These are phyloP conservation scores for Andrena minutula DNA, from an alignment of 2,888 invertebrate species.

Conservation along the genomic window DNA sequence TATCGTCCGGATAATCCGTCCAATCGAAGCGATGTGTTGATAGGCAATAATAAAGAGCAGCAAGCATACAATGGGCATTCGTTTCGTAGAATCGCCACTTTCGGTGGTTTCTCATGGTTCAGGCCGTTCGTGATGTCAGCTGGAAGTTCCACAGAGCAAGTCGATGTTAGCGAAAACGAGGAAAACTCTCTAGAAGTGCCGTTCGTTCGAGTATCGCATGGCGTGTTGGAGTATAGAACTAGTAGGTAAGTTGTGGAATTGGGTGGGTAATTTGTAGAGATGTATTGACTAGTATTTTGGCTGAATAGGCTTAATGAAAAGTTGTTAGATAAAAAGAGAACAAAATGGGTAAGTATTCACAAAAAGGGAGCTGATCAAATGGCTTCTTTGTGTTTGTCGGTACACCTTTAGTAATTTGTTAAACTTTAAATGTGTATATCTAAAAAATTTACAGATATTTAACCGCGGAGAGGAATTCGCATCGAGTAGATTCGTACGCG, in stretches of 20 bases:
- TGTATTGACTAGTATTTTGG: no score
- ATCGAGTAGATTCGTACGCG: conserved; percentile 81
- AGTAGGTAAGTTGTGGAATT: conserved; percentile 76
- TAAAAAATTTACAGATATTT: conserved; percentile 73
- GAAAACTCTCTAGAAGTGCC: conserved; percentile 78
- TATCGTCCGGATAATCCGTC: conserved; percentile 80
- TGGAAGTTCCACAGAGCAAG: conserved; percentile 73
- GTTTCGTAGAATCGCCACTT: conserved; percentile 81
- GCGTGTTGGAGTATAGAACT: conserved; percentile 82
- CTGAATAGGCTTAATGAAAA: no score
- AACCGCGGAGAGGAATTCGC: conserved; percentile 78
- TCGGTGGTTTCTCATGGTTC: conserved; percentile 82
- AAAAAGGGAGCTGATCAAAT: no score
- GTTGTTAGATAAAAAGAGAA: no score
- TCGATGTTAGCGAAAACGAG: conserved; percentile 72
- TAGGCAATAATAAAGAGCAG: conserved; percentile 72
- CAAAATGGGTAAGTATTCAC: no score
- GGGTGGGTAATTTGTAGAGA: no score
- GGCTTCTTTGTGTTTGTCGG: no score
- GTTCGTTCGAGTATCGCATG: conserved; percentile 80
- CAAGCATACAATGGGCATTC: conserved; percentile 77
- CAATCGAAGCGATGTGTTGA: conserved; percentile 77
- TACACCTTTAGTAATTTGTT: no score
- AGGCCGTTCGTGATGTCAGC: conserved; percentile 82
- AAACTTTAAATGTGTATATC: neutral